Base-by-base conservation (phyloP, 2,797 vertebrate species). In the Atherinosoma microstoma region DNA sequence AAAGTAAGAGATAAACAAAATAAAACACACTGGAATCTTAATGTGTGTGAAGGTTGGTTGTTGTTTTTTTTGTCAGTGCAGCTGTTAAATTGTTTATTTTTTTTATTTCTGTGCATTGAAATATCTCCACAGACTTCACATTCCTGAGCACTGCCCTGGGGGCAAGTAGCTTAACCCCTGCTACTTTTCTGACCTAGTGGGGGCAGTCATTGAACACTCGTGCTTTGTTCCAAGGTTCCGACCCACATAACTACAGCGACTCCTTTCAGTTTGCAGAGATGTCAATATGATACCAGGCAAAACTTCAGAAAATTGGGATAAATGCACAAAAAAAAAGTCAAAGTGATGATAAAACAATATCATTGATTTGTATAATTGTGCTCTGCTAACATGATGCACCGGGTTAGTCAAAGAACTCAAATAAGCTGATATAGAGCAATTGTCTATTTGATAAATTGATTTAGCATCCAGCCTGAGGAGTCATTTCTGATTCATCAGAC, bases 91-190 rank as follows among this genome's bases (percentile, higher is more conserved):
- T 12, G 9, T 40, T 40, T 40, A 4, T 15, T 4, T 35, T 40
- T 15, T 40, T 16, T 40, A 40, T 40, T 4, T 16, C 13, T 66
- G 62, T 69, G 57, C 67, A 59, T 69, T 78, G 75, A 83, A 63
- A 72, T 61, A 53, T 78, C 74, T 75, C 38, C 1, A 3, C 47
- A 22, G 64, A 58, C 64, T 56, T 62, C 78, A 79, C 84, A 85
- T 87, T 87, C 84, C 84, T 88, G 58, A 75, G 67, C 58, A 1
- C 11, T 71, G 80, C 71, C 75, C 75, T 59, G 76, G 47, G 84
- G 79, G 56, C 78, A 73, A 73, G 70, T 61, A 57, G 79, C 77
- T 84, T 82, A 79, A 85, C 81, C 79, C 56, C 74, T 49, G 36
- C 67, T 58, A 67, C 79, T 79, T 67, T 63, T 12, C 58, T 56